phyloP scores from a whole-genome alignment of 2,888 invertebrate species.

The Lamellibrachia satsuma region DNA sequence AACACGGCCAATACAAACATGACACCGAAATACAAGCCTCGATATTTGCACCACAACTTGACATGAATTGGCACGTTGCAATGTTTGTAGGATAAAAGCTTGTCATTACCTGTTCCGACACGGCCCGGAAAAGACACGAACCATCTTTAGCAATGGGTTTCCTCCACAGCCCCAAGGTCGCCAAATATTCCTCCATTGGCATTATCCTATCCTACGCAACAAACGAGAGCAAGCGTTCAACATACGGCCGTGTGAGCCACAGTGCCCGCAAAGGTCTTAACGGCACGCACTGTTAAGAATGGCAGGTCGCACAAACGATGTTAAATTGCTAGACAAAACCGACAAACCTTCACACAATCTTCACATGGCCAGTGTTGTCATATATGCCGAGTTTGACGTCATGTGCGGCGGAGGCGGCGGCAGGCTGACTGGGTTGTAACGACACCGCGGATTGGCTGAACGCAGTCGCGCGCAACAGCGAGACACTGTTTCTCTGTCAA shows the following conservation, averaged over 20 bases:
- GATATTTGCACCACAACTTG: background rate
- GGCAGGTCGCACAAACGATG: background rate
- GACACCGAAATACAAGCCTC: background rate
- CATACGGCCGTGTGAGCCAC: background rate
- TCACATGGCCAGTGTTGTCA: background rate
- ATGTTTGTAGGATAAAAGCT: background rate
- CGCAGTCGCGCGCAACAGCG: background rate
- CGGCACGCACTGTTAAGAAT: background rate
- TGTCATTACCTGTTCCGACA: constrained; percentile 78
- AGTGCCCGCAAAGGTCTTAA: background rate
- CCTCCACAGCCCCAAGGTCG: constrained; percentile 77
- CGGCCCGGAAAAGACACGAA: constrained; percentile 86
- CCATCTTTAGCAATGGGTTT: constrained; percentile 90
- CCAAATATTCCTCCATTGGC: constrained; percentile 37
- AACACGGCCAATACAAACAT: constrained; percentile 3
- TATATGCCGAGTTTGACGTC: background rate
- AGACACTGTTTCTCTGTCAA: background rate
- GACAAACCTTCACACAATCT: constrained; percentile 5
- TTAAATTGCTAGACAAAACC: constrained; percentile 12
- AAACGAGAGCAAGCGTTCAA: background rate
- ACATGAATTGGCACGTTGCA: background rate
- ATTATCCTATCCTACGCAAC: background rate
- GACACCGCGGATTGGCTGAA: background rate
- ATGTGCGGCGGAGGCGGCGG: background rate
- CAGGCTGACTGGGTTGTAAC: background rate